Evolutionary conservation across 2,797 vertebrate species (phyloP).

Genomic region (Gallinago solitaria): DNA sequence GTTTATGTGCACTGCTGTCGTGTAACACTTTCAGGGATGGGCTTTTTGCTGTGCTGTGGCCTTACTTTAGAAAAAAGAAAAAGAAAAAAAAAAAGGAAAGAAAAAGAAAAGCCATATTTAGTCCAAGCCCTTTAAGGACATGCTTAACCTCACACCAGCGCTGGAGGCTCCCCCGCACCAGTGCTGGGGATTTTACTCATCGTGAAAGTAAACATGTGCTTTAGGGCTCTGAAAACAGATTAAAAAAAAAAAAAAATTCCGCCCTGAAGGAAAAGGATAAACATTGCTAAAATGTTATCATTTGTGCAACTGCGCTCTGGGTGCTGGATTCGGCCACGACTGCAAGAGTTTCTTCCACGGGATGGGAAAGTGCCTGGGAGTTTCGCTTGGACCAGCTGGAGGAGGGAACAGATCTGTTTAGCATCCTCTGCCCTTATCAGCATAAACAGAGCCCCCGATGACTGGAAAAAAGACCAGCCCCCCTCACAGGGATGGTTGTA

Average conservation of each 20-base stretch:
- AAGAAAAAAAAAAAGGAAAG: too few species aligned
- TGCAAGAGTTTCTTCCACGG: neutral
- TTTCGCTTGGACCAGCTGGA: neutral
- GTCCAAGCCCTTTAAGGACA: constrained; percentile 4
- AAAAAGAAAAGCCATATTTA: neutral
- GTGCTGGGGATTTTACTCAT: constrained; percentile 3
- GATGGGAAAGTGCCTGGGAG: neutral
- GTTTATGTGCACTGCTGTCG: accelerated
- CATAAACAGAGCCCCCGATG: neutral
- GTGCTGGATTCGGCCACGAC: neutral
- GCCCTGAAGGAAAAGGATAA: constrained; percentile 31
- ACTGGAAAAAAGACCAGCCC: accelerated
- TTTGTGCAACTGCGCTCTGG: neutral
- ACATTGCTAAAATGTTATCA: constrained; percentile 19
- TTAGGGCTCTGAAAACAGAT: constrained; percentile 53
- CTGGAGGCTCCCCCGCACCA: neutral
- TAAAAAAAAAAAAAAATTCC: neutral
- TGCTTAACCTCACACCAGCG: constrained; percentile 8
- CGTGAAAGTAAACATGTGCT: constrained; percentile 42
- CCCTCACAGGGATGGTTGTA: accelerated
- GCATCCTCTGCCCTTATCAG: neutral
- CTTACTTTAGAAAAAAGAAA: neutral
- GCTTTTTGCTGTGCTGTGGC: neutral
- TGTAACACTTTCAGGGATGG: neutral
- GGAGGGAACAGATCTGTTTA: neutral